Base-by-base conservation (phyloP, 2,113 vertebrate genomes). In the Pitta sordida region DNA sequence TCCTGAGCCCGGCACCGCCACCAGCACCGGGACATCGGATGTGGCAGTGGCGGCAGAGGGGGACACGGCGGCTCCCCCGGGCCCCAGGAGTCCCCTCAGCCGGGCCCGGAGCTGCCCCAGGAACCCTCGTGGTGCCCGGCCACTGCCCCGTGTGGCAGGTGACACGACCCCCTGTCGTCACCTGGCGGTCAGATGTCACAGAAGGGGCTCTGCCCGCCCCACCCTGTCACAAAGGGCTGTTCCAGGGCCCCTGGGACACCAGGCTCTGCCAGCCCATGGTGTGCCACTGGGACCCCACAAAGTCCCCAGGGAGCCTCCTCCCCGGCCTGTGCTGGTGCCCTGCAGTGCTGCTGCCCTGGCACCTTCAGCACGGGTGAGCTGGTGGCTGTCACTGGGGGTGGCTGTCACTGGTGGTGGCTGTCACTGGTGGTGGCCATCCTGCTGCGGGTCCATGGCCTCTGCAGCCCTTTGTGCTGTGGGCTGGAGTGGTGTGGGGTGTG, bases 341-440 rank as follows among this genome's bases (percentile, higher is more conserved):
- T 60, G 73, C 2, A 0, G 32, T 44, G 15, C 63, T 53, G 6
- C 9, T 0, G 22, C 17, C 58, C 62, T 6, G 11, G 12, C 26
- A 26, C 21, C 14, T 26, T 76, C 63, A 60, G 32, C 34, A 0
- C 11, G 16, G 65, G 48, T 4, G 84, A 87, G 48, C 84, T 70
- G 84, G 34, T 70, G 49, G 74, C 64, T n/a, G n/a, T n/a, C n/a
- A n/a, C n/a, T n/a, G n/a, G n/a, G n/a, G n/a, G n/a, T n/a, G n/a
- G n/a, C n/a, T n/a, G n/a, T n/a, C n/a, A n/a, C n/a, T n/a, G n/a
- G n/a, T n/a, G n/a, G n/a, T n/a, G n/a, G n/a, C n/a, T n/a, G n/a
- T n/a, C n/a, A n/a, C n/a, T n/a, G n/a, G n/a, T n/a, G n/a, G n/a
- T n/a, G n/a, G 4, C n/a, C 43, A 71, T n/a, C 48, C 7, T 29